Evolutionary conservation across 2,797 vertebrate genomes (phyloP).

Genomic region (Galagoides demidoff): DNA sequence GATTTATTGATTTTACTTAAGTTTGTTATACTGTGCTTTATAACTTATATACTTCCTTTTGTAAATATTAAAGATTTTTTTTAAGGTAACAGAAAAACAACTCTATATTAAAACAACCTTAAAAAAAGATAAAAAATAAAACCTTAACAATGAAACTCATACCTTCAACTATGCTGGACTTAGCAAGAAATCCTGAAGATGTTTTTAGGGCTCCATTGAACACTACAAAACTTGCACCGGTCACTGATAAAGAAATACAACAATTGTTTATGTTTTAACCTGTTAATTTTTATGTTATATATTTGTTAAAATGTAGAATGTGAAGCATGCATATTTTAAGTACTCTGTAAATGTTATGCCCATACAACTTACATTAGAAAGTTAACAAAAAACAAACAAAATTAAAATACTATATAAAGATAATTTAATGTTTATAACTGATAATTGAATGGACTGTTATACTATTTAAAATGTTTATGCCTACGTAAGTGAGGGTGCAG

Average conservation of each 20-base stretch:
- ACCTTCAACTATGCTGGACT: constrained; percentile 99
- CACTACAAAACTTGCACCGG: constrained; percentile 97
- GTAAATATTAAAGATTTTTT: constrained; percentile 45
- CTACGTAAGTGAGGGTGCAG: background rate
- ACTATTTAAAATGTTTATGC: background rate
- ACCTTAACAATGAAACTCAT: constrained; percentile 71
- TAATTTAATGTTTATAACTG: constrained; percentile 19
- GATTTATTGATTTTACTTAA: background rate
- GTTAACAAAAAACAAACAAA: background rate
- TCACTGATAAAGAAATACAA: constrained; percentile 87
- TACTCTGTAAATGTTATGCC: background rate
- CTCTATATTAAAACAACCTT: constrained; percentile 54
- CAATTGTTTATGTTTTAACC: constrained; percentile 47
- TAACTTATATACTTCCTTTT: constrained; percentile 12
- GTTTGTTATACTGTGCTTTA: background rate
- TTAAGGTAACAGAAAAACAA: constrained; percentile 45
- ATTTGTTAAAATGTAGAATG: constrained; percentile 52
- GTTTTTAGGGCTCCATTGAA: constrained; percentile 96
- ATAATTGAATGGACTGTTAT: background rate
- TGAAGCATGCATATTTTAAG: constrained; percentile 4
- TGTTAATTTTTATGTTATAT: background rate
- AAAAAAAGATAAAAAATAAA: background rate
- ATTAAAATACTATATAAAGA: constrained; percentile 30
- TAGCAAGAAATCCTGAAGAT: constrained; percentile 96
- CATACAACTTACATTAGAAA: constrained; percentile 31